These are phyloP conservation scores for Tetranychus truncatus DNA, from an alignment of 2,888 invertebrate species.

Conservation along the genomic window DNA sequence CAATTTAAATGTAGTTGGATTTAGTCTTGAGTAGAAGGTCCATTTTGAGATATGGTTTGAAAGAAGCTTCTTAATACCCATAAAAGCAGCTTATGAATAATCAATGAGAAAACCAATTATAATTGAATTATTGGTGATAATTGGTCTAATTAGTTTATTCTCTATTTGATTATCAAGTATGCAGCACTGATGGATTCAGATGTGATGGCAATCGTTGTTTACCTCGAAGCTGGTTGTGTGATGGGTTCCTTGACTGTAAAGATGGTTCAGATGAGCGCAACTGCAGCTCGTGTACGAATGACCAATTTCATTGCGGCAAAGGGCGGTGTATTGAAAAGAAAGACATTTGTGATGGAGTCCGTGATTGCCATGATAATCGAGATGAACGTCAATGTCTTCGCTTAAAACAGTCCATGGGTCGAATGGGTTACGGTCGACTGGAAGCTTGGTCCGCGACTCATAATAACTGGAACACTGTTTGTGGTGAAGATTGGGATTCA, in stretches of 20 bases:
- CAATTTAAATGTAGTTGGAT: too few species aligned
- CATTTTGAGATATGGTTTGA: too few species aligned
- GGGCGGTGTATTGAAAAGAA: slow-evolving; percentile 24
- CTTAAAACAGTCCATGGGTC: slow-evolving; percentile 17
- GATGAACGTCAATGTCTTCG: slow-evolving; percentile 27
- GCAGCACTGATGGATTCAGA: slow-evolving; percentile 27
- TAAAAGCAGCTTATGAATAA: not conserved
- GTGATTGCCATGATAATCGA: slow-evolving; percentile 27
- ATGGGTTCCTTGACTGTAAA: slow-evolving; percentile 31
- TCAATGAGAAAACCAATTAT: not conserved
- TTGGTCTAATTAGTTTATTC: not conserved
- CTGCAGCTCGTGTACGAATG: slow-evolving; percentile 37
- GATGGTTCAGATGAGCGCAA: slow-evolving; percentile 34
- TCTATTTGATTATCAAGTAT: not conserved
- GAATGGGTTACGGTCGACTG: slow-evolving; percentile 24
- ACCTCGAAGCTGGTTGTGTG: slow-evolving; percentile 31
- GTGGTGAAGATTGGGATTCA: slow-evolving; percentile 27
- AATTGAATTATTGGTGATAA: not conserved
- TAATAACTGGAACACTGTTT: slow-evolving; percentile 26
- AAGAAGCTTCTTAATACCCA: too few species aligned
- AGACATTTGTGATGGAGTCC: slow-evolving; percentile 26
- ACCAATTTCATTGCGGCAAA: slow-evolving; percentile 26
- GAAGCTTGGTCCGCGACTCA: slow-evolving; percentile 25
- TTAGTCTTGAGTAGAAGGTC: too few species aligned
- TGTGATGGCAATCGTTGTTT: slow-evolving; percentile 31